phyloP scores from a whole-genome alignment of 2,113 vertebrate genomes.

The Stomatorhinus ivindoensis region DNA sequence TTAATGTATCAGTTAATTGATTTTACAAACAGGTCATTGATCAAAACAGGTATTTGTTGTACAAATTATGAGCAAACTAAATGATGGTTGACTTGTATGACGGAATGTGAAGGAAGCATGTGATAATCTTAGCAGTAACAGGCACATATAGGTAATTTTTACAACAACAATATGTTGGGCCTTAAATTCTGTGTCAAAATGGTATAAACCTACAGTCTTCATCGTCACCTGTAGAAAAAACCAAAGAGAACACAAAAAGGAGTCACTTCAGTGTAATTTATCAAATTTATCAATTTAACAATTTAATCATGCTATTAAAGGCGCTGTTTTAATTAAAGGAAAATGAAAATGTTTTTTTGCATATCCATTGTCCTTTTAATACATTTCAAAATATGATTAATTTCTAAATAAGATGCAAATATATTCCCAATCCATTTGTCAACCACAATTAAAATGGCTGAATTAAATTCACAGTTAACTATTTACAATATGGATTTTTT shows the following conservation, averaged over 20 bases:
- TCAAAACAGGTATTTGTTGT: background rate
- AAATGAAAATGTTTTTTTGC: background rate
- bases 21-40: background rate
- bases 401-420: background rate
- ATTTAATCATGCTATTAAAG: background rate
- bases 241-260: background rate
- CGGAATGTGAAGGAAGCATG: background rate
- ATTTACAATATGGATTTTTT: background rate
- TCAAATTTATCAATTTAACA: background rate
- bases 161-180: background rate
- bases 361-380: background rate
- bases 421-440: background rate
- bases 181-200: background rate
- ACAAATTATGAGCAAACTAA: background rate
- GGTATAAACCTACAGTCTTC: conserved; percentile 41
- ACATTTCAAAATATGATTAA: background rate
- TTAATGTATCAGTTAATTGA: background rate
- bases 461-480: background rate
- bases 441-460: background rate
- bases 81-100: background rate
- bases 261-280: background rate
- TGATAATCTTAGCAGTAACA: background rate
- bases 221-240: conserved; percentile 31
- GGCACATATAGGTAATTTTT: background rate
- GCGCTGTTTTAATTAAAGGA: background rate